Evolutionary conservation across 2,888 invertebrate species (phyloP), one percentile per base, ranked within the genome.

Genomic region (Diaperis boleti): DNA sequence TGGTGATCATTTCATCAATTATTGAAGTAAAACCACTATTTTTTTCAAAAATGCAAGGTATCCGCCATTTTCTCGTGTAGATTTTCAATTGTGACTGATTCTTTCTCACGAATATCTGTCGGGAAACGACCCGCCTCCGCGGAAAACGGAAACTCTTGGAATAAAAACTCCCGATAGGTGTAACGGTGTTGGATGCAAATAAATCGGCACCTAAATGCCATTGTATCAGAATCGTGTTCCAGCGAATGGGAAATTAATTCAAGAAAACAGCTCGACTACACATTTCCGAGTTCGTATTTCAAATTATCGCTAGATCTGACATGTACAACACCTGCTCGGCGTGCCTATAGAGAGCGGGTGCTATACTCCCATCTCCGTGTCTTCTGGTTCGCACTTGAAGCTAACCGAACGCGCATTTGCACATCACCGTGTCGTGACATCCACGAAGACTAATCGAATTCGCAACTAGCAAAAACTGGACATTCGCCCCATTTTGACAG

Each of bases 251-350:
- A 76, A 80, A 80, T 79, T 79, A 80, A 79, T 79, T 78, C 79
- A 79, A 73, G 77, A 76, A 76, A 78, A 75, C 75, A 72, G 71
- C 72, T 69, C 68, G 68, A 69, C 69, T 72, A 71, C 71, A 70
- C 74, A 75, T 79, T 79, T 80, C 79, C 79, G 79, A 80, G 78
- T 80, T 73, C 74, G 78, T 79, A 79, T 76, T 73, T 80, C 79
- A 80, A 80, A 80, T 78, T 78, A 80, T 80, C 79, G 74, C 73
- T 65, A 65, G 70, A 80, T 80, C 79, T 78, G 79, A 79, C 79
- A 73, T 70, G 74, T 73, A 76, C 77, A 78, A 78, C 79, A 78
- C 79, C 79, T 79, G 78, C 78, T 69, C 65, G 68, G 67, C 64
- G 62, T 72, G 68, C 67, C 62, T 55, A 44, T 39, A 20, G 41